These are phyloP conservation scores for Gadopsis marmoratus DNA, from an alignment of 2,797 vertebrate genomes.

Conservation along the genomic window DNA sequence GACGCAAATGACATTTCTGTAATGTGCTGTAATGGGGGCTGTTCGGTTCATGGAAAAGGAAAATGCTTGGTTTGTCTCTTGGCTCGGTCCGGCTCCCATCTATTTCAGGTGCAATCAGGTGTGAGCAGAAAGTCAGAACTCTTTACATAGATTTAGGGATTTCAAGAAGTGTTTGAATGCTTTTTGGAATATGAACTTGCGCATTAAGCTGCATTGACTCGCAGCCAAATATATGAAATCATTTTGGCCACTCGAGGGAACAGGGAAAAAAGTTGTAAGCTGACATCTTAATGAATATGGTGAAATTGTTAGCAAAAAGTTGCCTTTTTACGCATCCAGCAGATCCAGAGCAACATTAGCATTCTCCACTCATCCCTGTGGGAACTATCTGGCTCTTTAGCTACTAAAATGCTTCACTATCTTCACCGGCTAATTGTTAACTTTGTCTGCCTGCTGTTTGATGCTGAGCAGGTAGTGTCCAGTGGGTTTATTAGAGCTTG, in stretches of 20 bases:
- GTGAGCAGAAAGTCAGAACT: neutral
- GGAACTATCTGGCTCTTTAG: slow-evolving; percentile 1
- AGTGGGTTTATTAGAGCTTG: neutral
- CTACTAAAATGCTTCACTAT: neutral
- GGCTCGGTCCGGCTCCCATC: slow-evolving; percentile 9
- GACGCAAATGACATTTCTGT: slow-evolving; percentile 34
- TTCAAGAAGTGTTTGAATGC: too few relatives aligned
- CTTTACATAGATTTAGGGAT: neutral
- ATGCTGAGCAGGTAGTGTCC: neutral
- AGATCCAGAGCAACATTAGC: neutral
- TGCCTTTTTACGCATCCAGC: neutral
- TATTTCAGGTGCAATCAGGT: slow-evolving; percentile 4
- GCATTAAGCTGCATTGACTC: neutral
- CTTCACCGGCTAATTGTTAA: neutral
- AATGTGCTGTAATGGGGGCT: slow-evolving; percentile 20
- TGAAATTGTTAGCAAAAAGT: neutral
- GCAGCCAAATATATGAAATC: neutral
- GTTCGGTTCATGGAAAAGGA: slow-evolving; percentile 1
- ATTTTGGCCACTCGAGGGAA: neutral
- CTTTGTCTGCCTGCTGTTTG: slow-evolving; percentile 9
- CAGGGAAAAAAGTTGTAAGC: neutral
- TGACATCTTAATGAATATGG: neutral
- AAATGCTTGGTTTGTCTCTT: slow-evolving; percentile 35
- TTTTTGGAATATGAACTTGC: slow-evolving; percentile 12
- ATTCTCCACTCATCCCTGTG: neutral